Percentiles rank a stretch among this genome's conserved stretches.
Conservation (phyloP, 2,113 vertebrate species). For the rabbit (Oryctolagus cuniculus) region mOryCun1.1 NC_091432.1:52195001-52195500, state of each 20-base stretch:
- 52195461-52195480: neutral
- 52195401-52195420: neutral
- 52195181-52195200: neutral
- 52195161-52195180: conserved; percentile 2
- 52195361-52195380: neutral
- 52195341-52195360: neutral
- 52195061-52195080: neutral
- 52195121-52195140: conserved; percentile 12
- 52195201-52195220: conserved; percentile 17
- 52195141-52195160: neutral
- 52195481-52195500: neutral
- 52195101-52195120: neutral
- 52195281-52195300: conserved; percentile 30
- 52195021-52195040: neutral
- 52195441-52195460: neutral
- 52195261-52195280: neutral
- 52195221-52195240: neutral
- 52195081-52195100: conserved; percentile 36
- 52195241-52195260: neutral
- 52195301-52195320: conserved; percentile 11
- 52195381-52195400: conserved; percentile 29
- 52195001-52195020: neutral
- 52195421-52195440: neutral
- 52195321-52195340: neutral
- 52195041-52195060: conserved; percentile 50